These are phyloP conservation scores for Lasioglossum morio DNA, from an alignment of 2,888 invertebrate species.

Conservation along the genomic window DNA sequence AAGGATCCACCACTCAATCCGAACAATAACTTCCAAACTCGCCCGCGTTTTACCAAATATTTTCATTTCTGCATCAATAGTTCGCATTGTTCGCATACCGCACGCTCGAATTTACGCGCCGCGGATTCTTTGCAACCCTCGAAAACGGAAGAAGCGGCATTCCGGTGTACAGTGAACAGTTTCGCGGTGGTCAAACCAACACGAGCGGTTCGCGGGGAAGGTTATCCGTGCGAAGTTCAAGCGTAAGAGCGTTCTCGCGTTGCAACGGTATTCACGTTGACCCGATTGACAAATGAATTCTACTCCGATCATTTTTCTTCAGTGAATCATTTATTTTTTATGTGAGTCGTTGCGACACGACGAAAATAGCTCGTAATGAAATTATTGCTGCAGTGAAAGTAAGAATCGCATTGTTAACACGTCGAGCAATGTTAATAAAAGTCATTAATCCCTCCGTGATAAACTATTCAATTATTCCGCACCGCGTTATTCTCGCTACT, in stretches of 20 bases:
- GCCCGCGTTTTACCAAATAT: not conserved
- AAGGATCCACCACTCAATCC: not conserved
- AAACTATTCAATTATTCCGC: no score
- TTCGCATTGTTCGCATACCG: not conserved
- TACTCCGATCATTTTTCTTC: not conserved
- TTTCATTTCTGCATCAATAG: not conserved
- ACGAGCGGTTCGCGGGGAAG: not conserved
- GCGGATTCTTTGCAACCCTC: not conserved
- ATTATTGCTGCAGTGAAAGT: no score
- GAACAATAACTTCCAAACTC: not conserved
- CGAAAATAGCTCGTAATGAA: no score
- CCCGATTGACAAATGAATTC: not conserved
- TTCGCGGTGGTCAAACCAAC: not conserved
- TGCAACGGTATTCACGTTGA: not conserved
- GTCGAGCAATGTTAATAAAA: no score
- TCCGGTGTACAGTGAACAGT: not conserved
- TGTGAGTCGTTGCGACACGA: not conserved
- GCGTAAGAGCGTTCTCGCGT: slow-evolving; percentile 7
- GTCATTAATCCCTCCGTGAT: no score
- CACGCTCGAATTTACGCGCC: not conserved
- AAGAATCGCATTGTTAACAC: no score
- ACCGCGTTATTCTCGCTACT: no score
- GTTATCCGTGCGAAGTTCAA: slow-evolving; percentile 21
- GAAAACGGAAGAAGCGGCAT: not conserved
- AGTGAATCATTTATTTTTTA: not conserved